Conservation (phyloP, 2,888 invertebrate species). For the Horisme vitalbata region DNA sequence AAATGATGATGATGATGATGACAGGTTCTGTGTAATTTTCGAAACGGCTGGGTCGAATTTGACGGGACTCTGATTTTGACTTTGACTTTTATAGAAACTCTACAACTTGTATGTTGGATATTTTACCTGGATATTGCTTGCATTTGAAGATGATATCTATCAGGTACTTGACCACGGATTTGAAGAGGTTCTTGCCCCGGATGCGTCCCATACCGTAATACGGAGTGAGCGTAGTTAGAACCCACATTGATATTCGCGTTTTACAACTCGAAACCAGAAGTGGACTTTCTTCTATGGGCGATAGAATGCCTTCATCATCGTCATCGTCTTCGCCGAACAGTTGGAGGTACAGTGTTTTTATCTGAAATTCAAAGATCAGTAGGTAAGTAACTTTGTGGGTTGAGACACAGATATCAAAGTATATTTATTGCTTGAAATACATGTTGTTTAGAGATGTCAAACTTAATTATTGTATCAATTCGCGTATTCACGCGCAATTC, state of each 20-base stretch:
- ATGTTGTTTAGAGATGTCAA: too few species aligned
- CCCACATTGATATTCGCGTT: slow-evolving; percentile 83
- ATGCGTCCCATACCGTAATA: slow-evolving; percentile 84
- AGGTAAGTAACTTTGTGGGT: not conserved
- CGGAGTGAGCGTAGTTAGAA: slow-evolving; percentile 84
- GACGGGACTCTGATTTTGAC: too few species aligned
- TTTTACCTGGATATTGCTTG: slow-evolving; percentile 80
- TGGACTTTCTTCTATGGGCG: slow-evolving; percentile 76
- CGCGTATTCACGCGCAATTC: too few species aligned
- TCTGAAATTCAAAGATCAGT: slow-evolving; percentile 42
- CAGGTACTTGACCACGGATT: slow-evolving; percentile 83
- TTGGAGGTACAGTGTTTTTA: slow-evolving; percentile 65
- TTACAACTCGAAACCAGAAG: slow-evolving; percentile 80
- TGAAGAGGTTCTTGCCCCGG: slow-evolving; percentile 83
- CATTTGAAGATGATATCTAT: slow-evolving; percentile 82
- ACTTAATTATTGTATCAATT: too few species aligned
- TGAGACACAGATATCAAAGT: too few species aligned
- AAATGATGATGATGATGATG: too few species aligned
- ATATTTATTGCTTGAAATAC: too few species aligned
- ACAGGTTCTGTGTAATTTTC: too few species aligned
- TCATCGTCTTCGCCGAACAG: slow-evolving; percentile 80
- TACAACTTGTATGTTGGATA: too few species aligned
- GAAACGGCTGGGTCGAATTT: too few species aligned
- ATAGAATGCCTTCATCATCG: slow-evolving; percentile 78
- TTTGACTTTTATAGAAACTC: too few species aligned